These are phyloP conservation scores for Lerista edwardsae DNA, from an alignment of 2,797 vertebrate species.

Conservation along the genomic window DNA sequence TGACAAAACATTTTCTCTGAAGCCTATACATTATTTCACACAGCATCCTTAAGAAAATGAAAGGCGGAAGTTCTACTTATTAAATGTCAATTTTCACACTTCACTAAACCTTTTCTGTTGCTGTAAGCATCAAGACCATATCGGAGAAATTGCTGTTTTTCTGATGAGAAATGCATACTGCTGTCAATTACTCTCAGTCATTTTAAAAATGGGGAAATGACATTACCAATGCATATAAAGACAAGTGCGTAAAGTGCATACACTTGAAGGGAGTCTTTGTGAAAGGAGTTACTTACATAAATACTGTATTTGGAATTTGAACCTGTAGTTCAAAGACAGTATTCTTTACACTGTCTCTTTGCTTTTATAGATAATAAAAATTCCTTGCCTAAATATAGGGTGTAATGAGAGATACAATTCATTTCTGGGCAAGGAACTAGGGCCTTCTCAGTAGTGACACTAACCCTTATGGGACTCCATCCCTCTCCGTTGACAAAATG, in stretches of 20 bases:
- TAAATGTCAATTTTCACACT: conserved; percentile 68
- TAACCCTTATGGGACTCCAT: too few species aligned
- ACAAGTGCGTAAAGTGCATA: conserved; percentile 18
- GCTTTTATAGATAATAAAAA: too few species aligned
- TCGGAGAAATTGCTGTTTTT: conserved; percentile 37
- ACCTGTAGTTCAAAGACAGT: background rate
- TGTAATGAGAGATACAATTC: background rate
- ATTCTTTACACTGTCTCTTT: background rate
- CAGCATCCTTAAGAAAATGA: conserved; percentile 27
- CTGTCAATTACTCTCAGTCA: conserved; percentile 47
- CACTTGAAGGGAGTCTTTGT: background rate
- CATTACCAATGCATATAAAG: conserved; percentile 11
- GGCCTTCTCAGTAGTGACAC: too few species aligned
- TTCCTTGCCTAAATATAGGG: background rate
- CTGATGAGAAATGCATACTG: conserved; percentile 48
- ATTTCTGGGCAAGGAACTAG: too few species aligned
- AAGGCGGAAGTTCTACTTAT: conserved; percentile 50
- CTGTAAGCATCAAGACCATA: conserved; percentile 57
- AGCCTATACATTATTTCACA: conserved; percentile 47
- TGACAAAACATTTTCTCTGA: conserved; percentile 59
- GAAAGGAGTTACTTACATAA: background rate
- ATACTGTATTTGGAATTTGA: conserved; percentile 20
- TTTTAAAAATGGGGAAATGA: conserved; percentile 47
- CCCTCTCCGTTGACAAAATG: too few species aligned
- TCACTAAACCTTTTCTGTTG: conserved; percentile 63